Conservation (phyloP, 1,140 invertebrate genomes). For the Calliopsis andreniformis region DNA sequence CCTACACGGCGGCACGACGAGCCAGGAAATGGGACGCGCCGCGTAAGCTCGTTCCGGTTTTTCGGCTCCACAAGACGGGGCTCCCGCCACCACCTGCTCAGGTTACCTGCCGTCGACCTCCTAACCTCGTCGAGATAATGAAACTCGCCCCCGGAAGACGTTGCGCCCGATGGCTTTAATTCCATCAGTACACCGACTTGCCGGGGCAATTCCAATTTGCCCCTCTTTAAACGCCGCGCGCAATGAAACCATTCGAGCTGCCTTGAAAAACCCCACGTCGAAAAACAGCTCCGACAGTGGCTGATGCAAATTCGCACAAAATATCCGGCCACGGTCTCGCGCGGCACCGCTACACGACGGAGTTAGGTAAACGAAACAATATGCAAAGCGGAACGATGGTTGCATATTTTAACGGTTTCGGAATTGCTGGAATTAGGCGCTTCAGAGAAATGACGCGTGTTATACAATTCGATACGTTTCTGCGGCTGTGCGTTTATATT, state of each 20-base stretch:
- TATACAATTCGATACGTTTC: too few species aligned
- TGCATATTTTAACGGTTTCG: too few species aligned
- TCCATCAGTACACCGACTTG: conserved; percentile 17
- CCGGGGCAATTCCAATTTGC: conserved; percentile 35
- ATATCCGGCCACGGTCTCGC: too few species aligned
- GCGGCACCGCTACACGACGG: too few species aligned
- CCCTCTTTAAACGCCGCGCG: conserved; percentile 13
- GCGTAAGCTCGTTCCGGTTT: conserved; percentile 58
- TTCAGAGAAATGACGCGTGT: too few species aligned
- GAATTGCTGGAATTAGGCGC: too few species aligned
- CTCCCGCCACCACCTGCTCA: conserved; percentile 31
- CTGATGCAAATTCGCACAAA: too few species aligned
- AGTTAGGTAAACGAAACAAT: too few species aligned
- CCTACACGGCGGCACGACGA: conserved; percentile 36
- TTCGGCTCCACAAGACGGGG: conserved; percentile 51
- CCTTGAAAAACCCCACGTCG: neutral
- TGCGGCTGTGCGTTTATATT: too few species aligned
- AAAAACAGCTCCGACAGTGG: neutral
- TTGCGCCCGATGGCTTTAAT: conserved; percentile 24
- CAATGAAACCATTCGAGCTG: neutral
- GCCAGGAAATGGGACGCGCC: conserved; percentile 60
- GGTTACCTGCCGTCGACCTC: conserved; percentile 52
- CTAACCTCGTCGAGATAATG: conserved; percentile 50
- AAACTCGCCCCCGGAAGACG: conserved; percentile 22
- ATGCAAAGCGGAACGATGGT: too few species aligned